Evolutionary conservation across 2,797 vertebrate species (phyloP), one percentile per base, ranked within the genome.

Genomic region (Euthynnus affinis): DNA sequence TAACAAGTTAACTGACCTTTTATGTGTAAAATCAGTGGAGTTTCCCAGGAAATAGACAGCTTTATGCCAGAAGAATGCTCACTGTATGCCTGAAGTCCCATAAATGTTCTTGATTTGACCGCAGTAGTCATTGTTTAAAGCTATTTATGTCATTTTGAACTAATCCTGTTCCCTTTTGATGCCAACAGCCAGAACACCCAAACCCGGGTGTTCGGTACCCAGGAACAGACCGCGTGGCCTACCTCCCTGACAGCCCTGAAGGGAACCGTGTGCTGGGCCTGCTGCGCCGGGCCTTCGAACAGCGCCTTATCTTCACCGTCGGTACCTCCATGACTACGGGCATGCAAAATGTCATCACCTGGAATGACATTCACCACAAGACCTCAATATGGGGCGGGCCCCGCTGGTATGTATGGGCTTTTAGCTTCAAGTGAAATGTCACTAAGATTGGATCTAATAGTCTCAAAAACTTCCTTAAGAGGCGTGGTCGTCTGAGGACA

Each of bases 331-430:
- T 98, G 96, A 98, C 97, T 68, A 98, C 97, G n/a, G 97, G 97
- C 93, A 95, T 97, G 92, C 96, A 96, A 88, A 97, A 98, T 59
- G 97, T 98, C 94, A 98, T 98, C 92, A 98, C 97, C 84, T 98
- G 97, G 97, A 98, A 98, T 60, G 97, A 98, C 93, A 97, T 98
- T 89, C 97, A 98, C 95, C 97, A 98, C 94, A 98, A 98, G 94
- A 98, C 97, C 95, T 97, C 96, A 92, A 96, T 97, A 94, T 97
- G 95, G 91, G 97, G 97, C 34, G 97, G 97, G 86, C 96, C 97
- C 13, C 96, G 96, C 93, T 96, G 96, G 97, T 99, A 96, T 78
- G 96, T 86, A 75, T 59, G 15, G 44, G 6, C 69, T 72, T 72
- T 63, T 37, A 40, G 46, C 13, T 60, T 23, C 0, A 66, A 22